Evolutionary conservation across 92 coral and sea anemone species (phyloP).

Genomic region (Metridium senile): DNA sequence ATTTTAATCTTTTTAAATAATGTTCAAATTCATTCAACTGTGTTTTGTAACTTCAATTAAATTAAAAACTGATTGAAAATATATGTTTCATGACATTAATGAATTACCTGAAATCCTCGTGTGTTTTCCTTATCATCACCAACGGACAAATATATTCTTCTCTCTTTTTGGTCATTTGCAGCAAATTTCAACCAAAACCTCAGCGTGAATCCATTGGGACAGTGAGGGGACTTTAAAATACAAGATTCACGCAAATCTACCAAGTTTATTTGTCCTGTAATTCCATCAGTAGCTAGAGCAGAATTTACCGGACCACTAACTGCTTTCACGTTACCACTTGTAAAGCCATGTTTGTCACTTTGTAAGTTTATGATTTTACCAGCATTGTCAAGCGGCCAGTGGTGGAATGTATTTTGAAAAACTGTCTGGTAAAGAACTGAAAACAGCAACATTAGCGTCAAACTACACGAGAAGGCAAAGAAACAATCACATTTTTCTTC

Average conservation of each 20-base stretch:
- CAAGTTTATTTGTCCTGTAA: conserved; percentile 22
- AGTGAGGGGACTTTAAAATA: conserved; percentile 1
- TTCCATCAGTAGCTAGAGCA: conserved; percentile 24
- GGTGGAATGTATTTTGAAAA: conserved; percentile 13
- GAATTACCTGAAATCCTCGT: conserved; percentile 27
- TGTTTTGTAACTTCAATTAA: too few species aligned
- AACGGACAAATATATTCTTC: conserved; percentile 8
- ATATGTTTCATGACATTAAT: too few species aligned
- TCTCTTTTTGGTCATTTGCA: conserved; percentile 13
- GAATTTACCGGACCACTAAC: conserved; percentile 24
- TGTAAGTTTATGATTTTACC: not conserved
- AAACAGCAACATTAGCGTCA: not conserved
- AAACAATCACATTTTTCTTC: too few species aligned
- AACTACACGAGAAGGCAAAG: too few species aligned
- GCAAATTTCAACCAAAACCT: conserved; percentile 31
- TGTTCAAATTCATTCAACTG: too few species aligned
- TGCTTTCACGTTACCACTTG: not conserved
- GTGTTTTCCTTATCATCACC: conserved; percentile 7
- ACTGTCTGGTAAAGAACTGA: conserved; percentile 1
- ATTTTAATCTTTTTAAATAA: too few species aligned
- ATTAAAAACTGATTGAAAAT: too few species aligned
- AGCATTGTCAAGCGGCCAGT: conserved; percentile 37
- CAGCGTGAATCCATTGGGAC: conserved; percentile 23
- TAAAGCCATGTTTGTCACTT: conserved; percentile 7
- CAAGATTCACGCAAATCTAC: conserved; percentile 23